Evolutionary conservation across 2,797 vertebrate genomes (phyloP), one percentile per base, ranked within the genome.

Genomic region (Heterohyrax brucei): DNA sequence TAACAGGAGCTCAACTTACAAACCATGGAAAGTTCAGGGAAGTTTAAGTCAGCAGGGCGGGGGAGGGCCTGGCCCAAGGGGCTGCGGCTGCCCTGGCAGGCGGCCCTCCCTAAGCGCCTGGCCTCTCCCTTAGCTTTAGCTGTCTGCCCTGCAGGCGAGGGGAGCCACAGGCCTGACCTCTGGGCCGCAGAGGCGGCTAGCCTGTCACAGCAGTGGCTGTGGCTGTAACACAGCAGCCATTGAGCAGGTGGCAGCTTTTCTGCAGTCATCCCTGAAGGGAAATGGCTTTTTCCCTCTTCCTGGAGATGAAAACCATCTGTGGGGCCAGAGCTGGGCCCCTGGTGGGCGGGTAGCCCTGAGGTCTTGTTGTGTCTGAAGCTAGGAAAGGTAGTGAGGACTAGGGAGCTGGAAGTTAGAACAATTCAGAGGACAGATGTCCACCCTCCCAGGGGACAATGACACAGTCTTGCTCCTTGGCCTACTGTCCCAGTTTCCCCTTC

Each of bases 11-110:
- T 98, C 97, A 94, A 33, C 78, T 97, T 98, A 96, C 97, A 97
- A 96, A 91, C 89, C 68, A 18, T 95, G 94, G 96, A 97, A 97
- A 97, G 97, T 97, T 97, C 97, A 97, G 80, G 83, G 82, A 95
- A 96, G 97, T 97, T 97, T 97, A 97, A 97, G 91, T 84, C 96
- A 96, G 96, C 96, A 93, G 89, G 90, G 86, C 10, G 48, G 92
- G 86, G 95, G 93, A 89, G 95, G 96, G 85, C 75, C 95, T 79
- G 83, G 95, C 89, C 88, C 21, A 1, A 82, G 77, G 80, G 88
- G 75, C 88, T 91, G 89, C 0, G 53, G 94, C 76, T 26, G 81
- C 21, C 92, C 90, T 94, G 95, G 93, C 93, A 53, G 70, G 68
- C 78, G 0, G 77, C 94, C 94, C 62, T 61, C 81, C 84, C 16